A percentile compares a stretch with the other conserved stretches of the same genome.
phyloP scores from a whole-genome alignment of 2,797 vertebrate genomes.

The Protosalanx chinensis region DNA sequence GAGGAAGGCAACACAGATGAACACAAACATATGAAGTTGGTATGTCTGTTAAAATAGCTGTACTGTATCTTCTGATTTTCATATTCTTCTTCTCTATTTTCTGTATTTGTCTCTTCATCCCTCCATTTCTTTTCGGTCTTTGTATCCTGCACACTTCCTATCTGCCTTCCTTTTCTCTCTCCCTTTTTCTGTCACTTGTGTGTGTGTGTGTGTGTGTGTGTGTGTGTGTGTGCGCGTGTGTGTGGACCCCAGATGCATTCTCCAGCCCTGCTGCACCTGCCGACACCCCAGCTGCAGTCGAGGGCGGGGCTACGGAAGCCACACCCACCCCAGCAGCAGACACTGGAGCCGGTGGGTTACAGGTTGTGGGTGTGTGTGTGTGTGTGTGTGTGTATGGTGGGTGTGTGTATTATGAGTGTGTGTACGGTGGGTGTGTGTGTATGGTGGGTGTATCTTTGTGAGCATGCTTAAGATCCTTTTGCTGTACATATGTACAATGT shows the following conservation, averaged over 20 bases:
- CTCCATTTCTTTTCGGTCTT: neutral
- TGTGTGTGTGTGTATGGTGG: neutral
- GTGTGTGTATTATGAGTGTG: neutral
- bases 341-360: conserved; percentile 93
- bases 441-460: conserved; percentile 4
- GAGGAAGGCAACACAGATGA: neutral
- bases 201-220: neutral
- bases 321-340: conserved; percentile 70
- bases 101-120: conserved; percentile 7
- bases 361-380: conserved; percentile 12
- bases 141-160: neutral
- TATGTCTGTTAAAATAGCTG: conserved; percentile 13
- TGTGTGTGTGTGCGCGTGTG: conserved; percentile 4
- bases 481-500: neutral
- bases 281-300: conserved; percentile 83
- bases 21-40: neutral
- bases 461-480: neutral
- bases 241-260: conserved; percentile 85
- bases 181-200: conserved; percentile 9
- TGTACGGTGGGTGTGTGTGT: neutral
- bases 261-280: conserved; percentile 85
- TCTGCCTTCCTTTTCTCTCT: neutral
- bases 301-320: conserved; percentile 78
- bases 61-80: conserved; percentile 2
- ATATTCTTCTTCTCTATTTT: neutral